Conservation (phyloP, 1,140 invertebrate species). For the Antheraea mylitta region DNA sequence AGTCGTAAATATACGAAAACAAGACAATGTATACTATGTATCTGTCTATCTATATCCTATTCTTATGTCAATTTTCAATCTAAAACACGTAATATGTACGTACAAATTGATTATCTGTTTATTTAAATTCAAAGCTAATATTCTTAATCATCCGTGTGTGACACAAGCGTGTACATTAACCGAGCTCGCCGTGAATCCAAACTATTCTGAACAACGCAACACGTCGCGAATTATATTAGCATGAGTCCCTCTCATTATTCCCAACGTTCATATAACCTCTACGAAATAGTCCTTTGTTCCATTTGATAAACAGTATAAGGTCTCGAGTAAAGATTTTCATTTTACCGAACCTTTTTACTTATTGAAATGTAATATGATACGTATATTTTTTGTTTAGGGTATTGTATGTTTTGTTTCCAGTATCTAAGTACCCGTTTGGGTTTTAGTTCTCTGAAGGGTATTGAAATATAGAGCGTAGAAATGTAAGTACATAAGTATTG, state of each 20-base stretch:
- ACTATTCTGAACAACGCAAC: conserved; percentile 23
- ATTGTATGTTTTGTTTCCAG: background rate
- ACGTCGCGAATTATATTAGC: conserved; percentile 21
- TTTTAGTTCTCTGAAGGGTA: background rate
- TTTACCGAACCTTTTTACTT: background rate
- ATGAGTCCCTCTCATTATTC: conserved; percentile 20
- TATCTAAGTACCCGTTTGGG: background rate
- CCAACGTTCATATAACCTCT: background rate
- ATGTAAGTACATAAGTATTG: background rate
- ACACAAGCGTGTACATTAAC: conserved; percentile 13
- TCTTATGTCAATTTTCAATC: background rate
- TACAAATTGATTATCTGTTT: background rate
- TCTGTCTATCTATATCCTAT: background rate
- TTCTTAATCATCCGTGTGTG: conserved; percentile 7
- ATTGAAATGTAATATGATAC: background rate
- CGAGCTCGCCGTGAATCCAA: conserved; percentile 18
- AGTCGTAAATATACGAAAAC: no score
- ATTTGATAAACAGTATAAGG: conserved; percentile 1
- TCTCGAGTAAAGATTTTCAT: background rate
- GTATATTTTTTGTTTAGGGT: background rate
- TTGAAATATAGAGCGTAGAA: background rate
- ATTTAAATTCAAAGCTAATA: background rate
- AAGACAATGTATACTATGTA: no score
- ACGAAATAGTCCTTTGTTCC: conserved; percentile 1
- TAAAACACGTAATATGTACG: background rate